Evolutionary conservation across 2,888 invertebrate genomes (phyloP), one percentile per base, ranked within the genome.

Genomic region (Sclerodermus sp.): DNA sequence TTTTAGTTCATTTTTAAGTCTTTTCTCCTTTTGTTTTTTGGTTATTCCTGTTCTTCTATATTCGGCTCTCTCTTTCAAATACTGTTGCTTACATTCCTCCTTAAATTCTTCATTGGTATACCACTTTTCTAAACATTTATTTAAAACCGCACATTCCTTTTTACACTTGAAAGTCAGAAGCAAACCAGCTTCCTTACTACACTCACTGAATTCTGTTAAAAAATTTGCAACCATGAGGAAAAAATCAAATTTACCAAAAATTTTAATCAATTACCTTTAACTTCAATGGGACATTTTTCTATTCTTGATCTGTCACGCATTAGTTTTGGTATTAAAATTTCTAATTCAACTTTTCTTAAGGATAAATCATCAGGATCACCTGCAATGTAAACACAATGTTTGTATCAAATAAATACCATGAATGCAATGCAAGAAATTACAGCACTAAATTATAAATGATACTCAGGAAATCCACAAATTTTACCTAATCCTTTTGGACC

Each of bases 321-420:
- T 68, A 90, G 85, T 78, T 94, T 91, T 0, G 96, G 92, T 73
- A 98, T 90, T 59, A 96, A 74, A 14, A 97, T 87, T 71, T 96
- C 93, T 15, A 79, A 79, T 79, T 98, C 98, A 1, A 96, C 92
- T 82, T 87, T 92, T 63, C 97, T 83, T 45, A 98, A 78, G n/a
- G 81, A 81, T 68, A 73, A 83, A 76, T 96, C 96, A 61, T 90
- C 81, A 1, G 95, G 95, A 80, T 96, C 92, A 53, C 93, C 93
- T 91, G 70, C 8, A 8, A 18, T 6, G 47, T 80, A 77, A 53
- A 57, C 49, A 17, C 1, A 10, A 10, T 36, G 37, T 41, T 13
- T 18, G 13, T 13, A 43, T n/a, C 16, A 8, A 32, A 6, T 13
- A 14, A 39, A n/a, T 31, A 10, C 2, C n/a, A 18, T 31, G 13